Evolutionary conservation across 2,888 invertebrate species (phyloP).

Genomic region (Calephelis perditalis): DNA sequence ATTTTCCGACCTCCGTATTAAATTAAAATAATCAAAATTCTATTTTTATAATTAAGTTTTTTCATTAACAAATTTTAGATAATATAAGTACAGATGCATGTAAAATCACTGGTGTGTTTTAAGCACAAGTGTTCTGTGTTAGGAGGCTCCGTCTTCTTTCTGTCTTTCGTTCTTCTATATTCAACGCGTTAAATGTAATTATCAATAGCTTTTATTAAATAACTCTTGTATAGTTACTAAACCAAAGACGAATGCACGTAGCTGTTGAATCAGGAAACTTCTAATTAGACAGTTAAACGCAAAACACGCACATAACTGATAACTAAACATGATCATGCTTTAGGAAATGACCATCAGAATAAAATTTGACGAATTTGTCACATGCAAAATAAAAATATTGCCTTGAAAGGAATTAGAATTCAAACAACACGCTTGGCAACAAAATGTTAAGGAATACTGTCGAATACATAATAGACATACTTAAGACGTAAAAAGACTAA

Average conservation of each 20-base stretch:
- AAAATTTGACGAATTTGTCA: conserved; percentile 19
- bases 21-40: too few species aligned
- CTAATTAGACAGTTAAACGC: conserved; percentile 7
- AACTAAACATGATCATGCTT: conserved; percentile 9
- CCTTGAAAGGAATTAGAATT: conserved; percentile 13
- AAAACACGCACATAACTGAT: conserved; percentile 7
- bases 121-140: too few species aligned
- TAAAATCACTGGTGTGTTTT: too few species aligned
- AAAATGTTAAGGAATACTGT: background rate
- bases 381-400: conserved; percentile 12
- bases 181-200: background rate
- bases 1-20: too few species aligned
- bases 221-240: too few species aligned
- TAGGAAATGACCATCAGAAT: conserved; percentile 16
- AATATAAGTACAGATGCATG: too few species aligned
- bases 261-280: conserved; percentile 4
- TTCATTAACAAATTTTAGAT: too few species aligned
- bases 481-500: too few species aligned
- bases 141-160: too few species aligned
- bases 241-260: too few species aligned
- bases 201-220: background rate
- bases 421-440: background rate
- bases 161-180: background rate
- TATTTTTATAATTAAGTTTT: too few species aligned
- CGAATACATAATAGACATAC: too few species aligned